phyloP scores from a whole-genome alignment of 2,888 invertebrate species.

The Conomelus anceps region DNA sequence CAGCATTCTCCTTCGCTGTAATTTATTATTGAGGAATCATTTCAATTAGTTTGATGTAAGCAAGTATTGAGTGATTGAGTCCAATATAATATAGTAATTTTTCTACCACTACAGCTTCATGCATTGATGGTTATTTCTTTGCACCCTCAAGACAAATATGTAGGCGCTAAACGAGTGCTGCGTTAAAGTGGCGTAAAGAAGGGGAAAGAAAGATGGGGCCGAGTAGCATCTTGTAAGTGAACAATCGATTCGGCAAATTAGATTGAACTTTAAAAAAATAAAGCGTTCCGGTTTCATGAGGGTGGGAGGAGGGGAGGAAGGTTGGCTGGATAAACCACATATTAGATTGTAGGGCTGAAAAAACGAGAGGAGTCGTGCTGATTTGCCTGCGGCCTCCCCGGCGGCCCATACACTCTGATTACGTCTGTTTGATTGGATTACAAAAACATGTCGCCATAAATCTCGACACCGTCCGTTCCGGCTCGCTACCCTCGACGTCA shows the following conservation, averaged over 20 bases:
- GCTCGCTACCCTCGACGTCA: background rate
- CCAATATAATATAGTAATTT: background rate
- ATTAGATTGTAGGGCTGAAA: constrained; percentile 3
- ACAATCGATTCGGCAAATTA: constrained; percentile 1
- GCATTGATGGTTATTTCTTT: background rate
- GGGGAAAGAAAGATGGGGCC: background rate
- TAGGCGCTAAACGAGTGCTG: background rate
- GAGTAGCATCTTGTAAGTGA: background rate
- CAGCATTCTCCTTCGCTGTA: too few relatives aligned
- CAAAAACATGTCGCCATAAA: constrained; percentile 26
- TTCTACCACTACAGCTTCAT: background rate
- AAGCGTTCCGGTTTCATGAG: constrained; percentile 1
- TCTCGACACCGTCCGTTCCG: constrained; percentile 2
- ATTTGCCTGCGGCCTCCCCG: constrained; percentile 21
- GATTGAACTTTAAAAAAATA: constrained; percentile 12
- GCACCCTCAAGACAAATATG: background rate
- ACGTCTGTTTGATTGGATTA: constrained; percentile 35
- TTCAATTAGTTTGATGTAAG: background rate
- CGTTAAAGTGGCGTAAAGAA: background rate
- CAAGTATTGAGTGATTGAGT: background rate
- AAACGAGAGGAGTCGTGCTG: background rate
- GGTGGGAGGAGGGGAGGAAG: background rate
- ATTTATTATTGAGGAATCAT: too few relatives aligned
- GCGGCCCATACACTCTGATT: constrained; percentile 32
- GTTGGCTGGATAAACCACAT: constrained; percentile 7